phyloP scores from a whole-genome alignment of 2,888 invertebrate species.

The Melinaea menophilus region DNA sequence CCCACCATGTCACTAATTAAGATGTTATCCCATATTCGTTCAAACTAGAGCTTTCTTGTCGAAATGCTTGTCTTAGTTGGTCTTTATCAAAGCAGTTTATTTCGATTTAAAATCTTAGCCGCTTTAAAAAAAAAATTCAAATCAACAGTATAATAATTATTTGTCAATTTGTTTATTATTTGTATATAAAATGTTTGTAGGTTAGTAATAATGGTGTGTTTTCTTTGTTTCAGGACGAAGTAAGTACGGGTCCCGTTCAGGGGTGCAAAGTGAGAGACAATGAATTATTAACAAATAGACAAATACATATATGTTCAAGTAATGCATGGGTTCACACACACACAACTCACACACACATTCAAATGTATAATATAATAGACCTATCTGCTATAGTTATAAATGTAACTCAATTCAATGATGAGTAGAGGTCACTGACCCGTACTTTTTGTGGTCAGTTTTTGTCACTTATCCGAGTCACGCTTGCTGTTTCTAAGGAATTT shows the following conservation, averaged over 20 bases:
- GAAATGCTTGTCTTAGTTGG: conserved; percentile 17
- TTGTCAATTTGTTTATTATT: too few relatives aligned
- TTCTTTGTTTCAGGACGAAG: conserved; percentile 77
- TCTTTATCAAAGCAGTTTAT: too few relatives aligned
- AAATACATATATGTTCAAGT: neutral
- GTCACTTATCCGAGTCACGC: too few relatives aligned
- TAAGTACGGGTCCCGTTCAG: conserved; percentile 73
- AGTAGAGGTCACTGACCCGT: too few relatives aligned
- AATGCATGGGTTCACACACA: neutral
- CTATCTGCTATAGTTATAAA: too few relatives aligned
- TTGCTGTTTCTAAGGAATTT: too few relatives aligned
- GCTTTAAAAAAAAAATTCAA: neutral
- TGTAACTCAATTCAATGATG: too few relatives aligned
- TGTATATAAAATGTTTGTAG: neutral
- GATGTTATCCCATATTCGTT: conserved; percentile 34
- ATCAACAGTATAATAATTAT: neutral
- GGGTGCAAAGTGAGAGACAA: conserved; percentile 64
- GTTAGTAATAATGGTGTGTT: conserved; percentile 37
- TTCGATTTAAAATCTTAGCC: too few relatives aligned
- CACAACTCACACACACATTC: neutral
- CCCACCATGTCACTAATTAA: conserved; percentile 43
- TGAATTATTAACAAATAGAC: conserved; percentile 27
- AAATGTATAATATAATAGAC: too few relatives aligned
- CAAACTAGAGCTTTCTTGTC: conserved; percentile 14
- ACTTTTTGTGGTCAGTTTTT: too few relatives aligned